Evolutionary conservation across 2,113 vertebrate species (phyloP).

Genomic region (Haemorhous mexicanus): DNA sequence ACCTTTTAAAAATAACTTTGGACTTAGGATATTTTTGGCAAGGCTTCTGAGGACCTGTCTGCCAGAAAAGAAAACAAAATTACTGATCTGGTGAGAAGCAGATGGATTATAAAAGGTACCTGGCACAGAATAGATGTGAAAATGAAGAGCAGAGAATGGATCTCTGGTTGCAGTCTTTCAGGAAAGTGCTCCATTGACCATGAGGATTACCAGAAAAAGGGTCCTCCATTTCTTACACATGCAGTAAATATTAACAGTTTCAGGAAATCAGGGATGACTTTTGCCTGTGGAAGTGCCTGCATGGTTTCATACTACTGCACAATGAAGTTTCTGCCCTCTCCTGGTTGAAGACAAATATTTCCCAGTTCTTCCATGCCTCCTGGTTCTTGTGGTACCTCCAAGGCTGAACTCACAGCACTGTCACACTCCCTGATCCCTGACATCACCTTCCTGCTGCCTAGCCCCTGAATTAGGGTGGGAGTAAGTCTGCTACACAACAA

Average conservation of each 20-base stretch:
- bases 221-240: background rate
- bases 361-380: background rate
- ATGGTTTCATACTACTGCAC: background rate
- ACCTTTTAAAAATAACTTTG: slow-evolving; percentile 50
- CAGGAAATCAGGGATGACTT: background rate
- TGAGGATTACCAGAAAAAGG: background rate
- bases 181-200: background rate
- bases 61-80: slow-evolving; percentile 46
- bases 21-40: slow-evolving; percentile 13
- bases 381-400: background rate
- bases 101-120: slow-evolving; percentile 33
- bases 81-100: slow-evolving; percentile 30
- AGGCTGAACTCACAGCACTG: background rate
- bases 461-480: background rate
- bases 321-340: slow-evolving; percentile 11
- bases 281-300: background rate
- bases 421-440: background rate
- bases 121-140: background rate
- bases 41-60: slow-evolving; percentile 17
- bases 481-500: background rate
- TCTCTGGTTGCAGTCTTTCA: slow-evolving; percentile 11
- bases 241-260: background rate
- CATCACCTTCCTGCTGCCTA: background rate
- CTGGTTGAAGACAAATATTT: background rate
- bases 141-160: slow-evolving; percentile 37